Conservation (phyloP, 2,797 vertebrate genomes). For the Spea hammondii region DNA sequence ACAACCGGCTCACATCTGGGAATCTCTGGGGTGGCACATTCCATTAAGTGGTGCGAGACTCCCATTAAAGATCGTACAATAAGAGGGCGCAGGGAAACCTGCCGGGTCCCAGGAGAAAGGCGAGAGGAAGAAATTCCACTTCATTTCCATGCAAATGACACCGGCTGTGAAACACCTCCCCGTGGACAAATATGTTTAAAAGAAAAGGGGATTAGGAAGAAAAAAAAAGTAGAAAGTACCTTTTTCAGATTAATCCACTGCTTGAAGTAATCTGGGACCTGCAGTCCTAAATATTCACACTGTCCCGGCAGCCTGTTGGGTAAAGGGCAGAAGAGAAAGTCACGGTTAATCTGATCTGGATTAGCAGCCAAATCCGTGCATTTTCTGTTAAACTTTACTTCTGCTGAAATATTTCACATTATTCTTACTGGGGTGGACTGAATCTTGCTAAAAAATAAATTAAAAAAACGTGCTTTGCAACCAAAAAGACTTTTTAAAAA, state of each 20-base stretch:
- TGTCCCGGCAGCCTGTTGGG: conserved; percentile 78
- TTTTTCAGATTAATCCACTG: conserved; percentile 86
- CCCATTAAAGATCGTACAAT: conserved; percentile 42
- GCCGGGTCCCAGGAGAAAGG: background rate
- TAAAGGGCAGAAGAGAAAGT: conserved; percentile 64
- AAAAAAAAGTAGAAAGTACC: conserved; percentile 64
- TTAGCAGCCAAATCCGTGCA: background rate
- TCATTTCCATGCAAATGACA: conserved; percentile 89
- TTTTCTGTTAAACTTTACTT: conserved; percentile 13
- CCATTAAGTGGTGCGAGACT: conserved; percentile 64
- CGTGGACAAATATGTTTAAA: conserved; percentile 53
- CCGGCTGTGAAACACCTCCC: conserved; percentile 74
- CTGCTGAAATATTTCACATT: background rate
- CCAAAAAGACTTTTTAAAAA: too few species aligned
- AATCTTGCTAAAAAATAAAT: too few species aligned
- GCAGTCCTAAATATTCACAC: conserved; percentile 79
- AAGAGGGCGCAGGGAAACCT: conserved; percentile 11
- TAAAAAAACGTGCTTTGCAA: too few species aligned
- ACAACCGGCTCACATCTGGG: conserved; percentile 51
- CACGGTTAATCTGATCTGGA: conserved; percentile 14
- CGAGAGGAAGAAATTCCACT: conserved; percentile 52
- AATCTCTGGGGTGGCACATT: conserved; percentile 62
- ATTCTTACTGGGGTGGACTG: too few species aligned
- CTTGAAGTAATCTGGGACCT: conserved; percentile 83
- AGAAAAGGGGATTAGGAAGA: conserved; percentile 56